Percentiles rank a stretch among this genome's conserved stretches.
phyloP scores from a whole-genome alignment of 2,888 invertebrate genomes.

The Leucoma salicis region DNA sequence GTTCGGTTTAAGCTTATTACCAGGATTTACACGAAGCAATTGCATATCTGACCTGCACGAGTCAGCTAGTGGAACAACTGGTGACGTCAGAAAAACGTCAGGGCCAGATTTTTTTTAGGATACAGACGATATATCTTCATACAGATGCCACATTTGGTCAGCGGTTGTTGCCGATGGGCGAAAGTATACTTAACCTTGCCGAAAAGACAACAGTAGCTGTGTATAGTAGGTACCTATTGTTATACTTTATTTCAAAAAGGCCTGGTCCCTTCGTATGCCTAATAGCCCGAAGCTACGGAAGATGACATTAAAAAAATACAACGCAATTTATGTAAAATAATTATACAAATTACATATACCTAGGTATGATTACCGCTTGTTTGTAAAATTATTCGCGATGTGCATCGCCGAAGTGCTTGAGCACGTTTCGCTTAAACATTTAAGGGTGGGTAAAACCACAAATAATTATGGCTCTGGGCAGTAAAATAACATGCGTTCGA shows the following conservation, averaged over 20 bases:
- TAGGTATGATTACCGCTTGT: slow-evolving; percentile 47
- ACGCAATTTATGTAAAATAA: slow-evolving; percentile 52
- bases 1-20: too few relatives aligned
- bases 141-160: too few relatives aligned
- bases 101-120: too few relatives aligned
- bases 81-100: too few relatives aligned
- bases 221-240: too few relatives aligned
- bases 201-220: too few relatives aligned
- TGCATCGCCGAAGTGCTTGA: slow-evolving; percentile 40
- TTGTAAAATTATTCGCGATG: slow-evolving; percentile 53
- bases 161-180: too few relatives aligned
- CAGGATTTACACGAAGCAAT: too few relatives aligned
- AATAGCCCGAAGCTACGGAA: slow-evolving; percentile 46
- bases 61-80: too few relatives aligned
- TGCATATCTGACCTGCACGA: too few relatives aligned
- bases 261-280: slow-evolving; percentile 25
- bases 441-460: slow-evolving; percentile 60
- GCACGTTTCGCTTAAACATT: slow-evolving; percentile 58
- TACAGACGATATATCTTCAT: too few relatives aligned
- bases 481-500: slow-evolving; percentile 54
- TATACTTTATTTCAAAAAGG: slow-evolving; percentile 5
- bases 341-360: slow-evolving; percentile 46
- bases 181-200: too few relatives aligned
- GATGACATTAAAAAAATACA: slow-evolving; percentile 49
- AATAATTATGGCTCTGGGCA: slow-evolving; percentile 54